Evolutionary conservation across 2,888 invertebrate species (phyloP).

Genomic region (Latrodectus hesperus): DNA sequence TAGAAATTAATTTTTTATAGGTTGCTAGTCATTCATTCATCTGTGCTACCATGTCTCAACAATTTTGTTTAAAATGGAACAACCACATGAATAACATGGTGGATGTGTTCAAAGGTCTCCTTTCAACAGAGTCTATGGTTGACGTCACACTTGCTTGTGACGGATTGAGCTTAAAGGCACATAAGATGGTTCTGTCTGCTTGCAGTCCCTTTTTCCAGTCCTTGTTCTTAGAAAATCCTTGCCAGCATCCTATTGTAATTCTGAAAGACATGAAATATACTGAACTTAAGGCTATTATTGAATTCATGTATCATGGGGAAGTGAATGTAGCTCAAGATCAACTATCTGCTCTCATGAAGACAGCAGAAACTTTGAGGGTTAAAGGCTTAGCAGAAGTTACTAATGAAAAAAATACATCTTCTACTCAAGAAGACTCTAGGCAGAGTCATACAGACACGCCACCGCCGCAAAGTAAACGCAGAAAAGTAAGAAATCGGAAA

Average conservation of each 20-base stretch:
- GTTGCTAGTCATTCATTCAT: conserved; percentile 20
- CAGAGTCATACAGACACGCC: conserved; percentile 11
- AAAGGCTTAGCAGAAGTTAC: conserved; percentile 86
- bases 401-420: conserved; percentile 79
- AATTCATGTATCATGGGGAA: conserved; percentile 96
- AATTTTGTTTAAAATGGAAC: conserved; percentile 94
- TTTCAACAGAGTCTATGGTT: conserved; percentile 91
- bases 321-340: conserved; percentile 95
- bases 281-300: conserved; percentile 91
- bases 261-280: conserved; percentile 93
- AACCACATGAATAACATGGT: conserved; percentile 92
- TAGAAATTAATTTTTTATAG: not conserved
- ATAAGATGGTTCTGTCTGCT: conserved; percentile 93
- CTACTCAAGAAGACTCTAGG: conserved; percentile 12
- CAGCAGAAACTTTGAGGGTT: conserved; percentile 92
- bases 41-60: conserved; percentile 78
- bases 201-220: conserved; percentile 95
- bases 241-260: conserved; percentile 93
- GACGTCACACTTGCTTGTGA: conserved; percentile 94
- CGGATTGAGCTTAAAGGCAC: conserved; percentile 91
- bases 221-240: conserved; percentile 92
- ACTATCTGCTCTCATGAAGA: conserved; percentile 88
- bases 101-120: conserved; percentile 89
- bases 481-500: conserved; percentile 27
- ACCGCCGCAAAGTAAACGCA: conserved; percentile 17